These are phyloP conservation scores for Aphidius gifuensis DNA, from an alignment of 1,140 invertebrate genomes.

Conservation along the genomic window DNA sequence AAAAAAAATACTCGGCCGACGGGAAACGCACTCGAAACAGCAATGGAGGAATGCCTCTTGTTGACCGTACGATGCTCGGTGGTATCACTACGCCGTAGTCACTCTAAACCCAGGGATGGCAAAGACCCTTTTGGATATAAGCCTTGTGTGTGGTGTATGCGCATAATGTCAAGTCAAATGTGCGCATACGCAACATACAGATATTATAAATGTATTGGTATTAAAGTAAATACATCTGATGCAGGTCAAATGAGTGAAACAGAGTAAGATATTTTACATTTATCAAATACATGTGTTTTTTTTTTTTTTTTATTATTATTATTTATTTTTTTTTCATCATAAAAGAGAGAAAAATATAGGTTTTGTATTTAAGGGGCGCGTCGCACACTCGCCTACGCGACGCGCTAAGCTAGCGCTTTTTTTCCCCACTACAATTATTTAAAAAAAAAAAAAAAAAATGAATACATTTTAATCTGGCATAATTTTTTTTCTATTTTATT, in stretches of 20 bases:
- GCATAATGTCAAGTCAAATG: background rate
- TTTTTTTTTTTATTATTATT: too few relatives aligned
- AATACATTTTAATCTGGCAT: background rate
- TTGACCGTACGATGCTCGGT: conserved; percentile 41
- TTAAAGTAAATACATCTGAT: too few relatives aligned
- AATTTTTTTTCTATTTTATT: background rate
- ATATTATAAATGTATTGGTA: too few relatives aligned
- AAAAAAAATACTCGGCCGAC: conserved; percentile 29
- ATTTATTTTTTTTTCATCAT: too few relatives aligned
- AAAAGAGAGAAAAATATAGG: background rate
- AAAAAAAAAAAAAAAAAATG: background rate
- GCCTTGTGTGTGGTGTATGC: conserved; percentile 4
- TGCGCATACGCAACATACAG: too few relatives aligned
- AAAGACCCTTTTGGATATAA: background rate
- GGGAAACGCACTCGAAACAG: conserved; percentile 48
- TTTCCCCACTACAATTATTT: background rate
- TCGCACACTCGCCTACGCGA: conserved; percentile 32
- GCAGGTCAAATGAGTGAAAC: too few relatives aligned
- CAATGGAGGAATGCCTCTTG: conserved; percentile 43
- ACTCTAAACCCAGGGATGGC: conserved; percentile 3
- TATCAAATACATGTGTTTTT: too few relatives aligned
- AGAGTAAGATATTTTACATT: too few relatives aligned
- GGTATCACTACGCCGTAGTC: conserved; percentile 45
- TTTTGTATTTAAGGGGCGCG: conserved; percentile 17
- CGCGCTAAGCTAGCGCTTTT: conserved; percentile 27